Base-by-base conservation (phyloP, 2,888 invertebrate genomes). In the Labia minor region DNA sequence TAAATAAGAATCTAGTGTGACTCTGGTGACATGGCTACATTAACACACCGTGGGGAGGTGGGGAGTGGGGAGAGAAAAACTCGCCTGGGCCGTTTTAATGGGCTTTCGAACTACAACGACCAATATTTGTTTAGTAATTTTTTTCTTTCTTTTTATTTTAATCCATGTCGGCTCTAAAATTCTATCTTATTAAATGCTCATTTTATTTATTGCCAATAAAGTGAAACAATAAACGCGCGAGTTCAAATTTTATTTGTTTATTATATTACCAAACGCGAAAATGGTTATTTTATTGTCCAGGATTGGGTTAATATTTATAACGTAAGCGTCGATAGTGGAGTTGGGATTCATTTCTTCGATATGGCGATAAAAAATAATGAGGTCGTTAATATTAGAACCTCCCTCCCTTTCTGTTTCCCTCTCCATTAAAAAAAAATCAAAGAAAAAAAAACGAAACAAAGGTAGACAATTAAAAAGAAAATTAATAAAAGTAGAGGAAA, bases 1-100 rank as follows among this genome's bases (percentile, higher is more conserved):
- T 49, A 49, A 49, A 49, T 49, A 49, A 49, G 49, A 49, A 49
- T 49, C 49, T 49, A 49, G 49, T 49, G 49, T 49, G 49, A 49
- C 49, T 49, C 49, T 49, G 49, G 49, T 49, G 49, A 49, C 49
- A 49, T 49, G 49, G 49, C 49, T 49, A 49, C 49, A 49, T 49
- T 49, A 49, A 49, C 49, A 49, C 49, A 49, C 49, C 3, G 49
- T 3, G 16, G n/a, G 14, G 49, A 49, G 49, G 14, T 8, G 49
- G 3, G 16, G n/a, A 49, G 49, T 8, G 49, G 14, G 49, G 16
- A 14, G 49, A 49, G 14, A 49, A 49, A 49, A 49, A 49, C 49
- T 49, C 49, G 49, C 49, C 49, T 49, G 49, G 49, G 49, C 49
- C 49, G 49, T 49, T 49, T 49, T 49, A 49, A 49, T 49, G 49